Evolutionary conservation across 2,888 invertebrate genomes (phyloP), one percentile per base, ranked within the genome.

Genomic region (Hipparchia sbordonii): DNA sequence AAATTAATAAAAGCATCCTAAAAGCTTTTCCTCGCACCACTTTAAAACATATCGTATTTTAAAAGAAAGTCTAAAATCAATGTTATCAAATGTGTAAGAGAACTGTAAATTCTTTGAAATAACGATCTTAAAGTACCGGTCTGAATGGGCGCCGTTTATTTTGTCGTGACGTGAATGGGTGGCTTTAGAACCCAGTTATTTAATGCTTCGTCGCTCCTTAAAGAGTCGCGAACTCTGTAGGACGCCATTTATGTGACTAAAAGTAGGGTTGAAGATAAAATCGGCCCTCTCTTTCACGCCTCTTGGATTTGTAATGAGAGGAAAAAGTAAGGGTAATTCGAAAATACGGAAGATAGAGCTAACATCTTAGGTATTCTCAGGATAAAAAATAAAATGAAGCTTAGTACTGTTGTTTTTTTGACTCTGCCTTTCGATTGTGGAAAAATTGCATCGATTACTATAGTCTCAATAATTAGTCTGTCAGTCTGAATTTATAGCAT

Each of bases 141-240:
- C 74, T 76, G 75, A 72, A 75, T 78, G 77, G 77, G 62, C 45
- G 72, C 74, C 76, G 76, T 78, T 78, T 78, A 78, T 79, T 80
- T 78, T 75, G 83, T 82, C 82, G 80, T 77, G 77, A 77, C 79
- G 77, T 87, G 87, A 89, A 88, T 88, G 77, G 85, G 77, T 78
- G 78, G 81, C 83, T 83, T 84, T 85, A 84, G 80, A 79, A 76
- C 79, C 79, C 81, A 82, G 88, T 90, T 89, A 90, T 91, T 90
- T 90, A 89, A 89, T 88, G 90, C 87, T 85, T 79, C 87, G 85
- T 78, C 86, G 89, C 87, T 86, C 82, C 83, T 83, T 83, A 89
- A 89, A 87, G 89, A 88, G 84, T 81, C 81, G 82, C 79, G 81
- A 85, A 84, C 83, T 84, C 80, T 82, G 79, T 76, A 83, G 82